Percentiles rank a stretch among this genome's conserved stretches.
Evolutionary conservation across 92 coral and sea anemone genomes (phyloP).

Genomic region (Actinernus sp.): DNA sequence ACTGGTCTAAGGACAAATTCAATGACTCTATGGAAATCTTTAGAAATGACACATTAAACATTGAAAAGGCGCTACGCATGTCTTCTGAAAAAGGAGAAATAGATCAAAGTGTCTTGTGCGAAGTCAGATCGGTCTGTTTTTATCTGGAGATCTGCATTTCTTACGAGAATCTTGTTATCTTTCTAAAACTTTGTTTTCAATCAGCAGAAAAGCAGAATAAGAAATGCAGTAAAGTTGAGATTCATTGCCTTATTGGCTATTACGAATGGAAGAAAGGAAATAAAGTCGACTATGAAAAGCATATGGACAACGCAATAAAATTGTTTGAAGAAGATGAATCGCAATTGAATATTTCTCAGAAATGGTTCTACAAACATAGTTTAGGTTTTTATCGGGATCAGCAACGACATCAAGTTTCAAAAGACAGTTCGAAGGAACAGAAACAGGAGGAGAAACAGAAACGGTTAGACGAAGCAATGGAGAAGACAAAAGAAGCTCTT

Average conservation of each 20-base stretch:
- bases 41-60: slow-evolving; percentile 1
- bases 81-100: not conserved
- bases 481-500: slow-evolving; percentile 1
- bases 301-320: not conserved
- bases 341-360: not conserved
- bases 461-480: not conserved
- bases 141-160: slow-evolving; percentile 7
- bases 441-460: too few species aligned
- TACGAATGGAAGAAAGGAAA: slow-evolving; percentile 3
- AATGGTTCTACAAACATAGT: slow-evolving; percentile 3
- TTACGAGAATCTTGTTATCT: not conserved
- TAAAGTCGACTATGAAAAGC: not conserved
- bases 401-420: too few species aligned
- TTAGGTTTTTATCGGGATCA: not conserved
- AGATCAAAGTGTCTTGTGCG: not conserved
- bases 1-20: slow-evolving; percentile 1
- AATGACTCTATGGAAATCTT: slow-evolving; percentile 5
- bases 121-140: not conserved
- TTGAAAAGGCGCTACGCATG: too few species aligned
- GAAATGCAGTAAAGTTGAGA: not conserved
- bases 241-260: slow-evolving; percentile 2
- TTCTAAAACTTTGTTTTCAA: not conserved
- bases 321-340: slow-evolving; percentile 5
- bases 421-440: too few species aligned
- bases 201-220: slow-evolving; percentile 4